Percentiles rank a stretch among this genome's conserved stretches.
Evolutionary conservation across 2,888 invertebrate species (phyloP).

Genomic region (Aspidiotus destructor): DNA sequence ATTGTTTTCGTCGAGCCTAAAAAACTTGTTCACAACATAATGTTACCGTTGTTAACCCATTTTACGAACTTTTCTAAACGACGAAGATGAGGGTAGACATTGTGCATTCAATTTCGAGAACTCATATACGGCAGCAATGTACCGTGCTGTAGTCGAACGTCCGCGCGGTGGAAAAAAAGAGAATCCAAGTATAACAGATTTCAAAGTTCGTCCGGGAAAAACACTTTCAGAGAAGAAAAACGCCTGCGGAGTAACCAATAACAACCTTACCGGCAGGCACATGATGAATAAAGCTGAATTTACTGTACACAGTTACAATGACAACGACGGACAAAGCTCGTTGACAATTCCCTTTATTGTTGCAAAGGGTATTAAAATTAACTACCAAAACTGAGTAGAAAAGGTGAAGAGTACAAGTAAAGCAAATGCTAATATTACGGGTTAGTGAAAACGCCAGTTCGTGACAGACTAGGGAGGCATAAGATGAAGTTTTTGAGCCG

Average conservation of each 20-base stretch:
- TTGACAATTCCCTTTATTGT: constrained; percentile 32
- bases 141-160: too few species aligned
- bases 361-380: constrained; percentile 30
- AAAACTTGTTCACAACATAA: too few species aligned
- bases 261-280: neutral
- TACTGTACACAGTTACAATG: constrained; percentile 15
- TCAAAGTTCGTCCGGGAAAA: too few species aligned
- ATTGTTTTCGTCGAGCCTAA: too few species aligned
- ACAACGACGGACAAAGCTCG: constrained; percentile 24
- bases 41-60: too few species aligned
- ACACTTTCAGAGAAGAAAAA: too few species aligned
- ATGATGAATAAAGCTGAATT: constrained; percentile 22
- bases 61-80: too few species aligned
- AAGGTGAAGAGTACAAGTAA: constrained; percentile 20
- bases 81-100: too few species aligned
- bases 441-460: constrained; percentile 2
- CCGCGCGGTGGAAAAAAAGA: too few species aligned
- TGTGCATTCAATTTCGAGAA: too few species aligned
- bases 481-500: constrained; percentile 30
- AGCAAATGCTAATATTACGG: constrained; percentile 25
- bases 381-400: constrained; percentile 25
- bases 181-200: too few species aligned
- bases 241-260: neutral
- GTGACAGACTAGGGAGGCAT: neutral
- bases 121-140: too few species aligned